Base-by-base conservation (phyloP, 37 sponge, comb jelly and placozoan genomes). In the Diacarnus erythraeanus region DNA sequence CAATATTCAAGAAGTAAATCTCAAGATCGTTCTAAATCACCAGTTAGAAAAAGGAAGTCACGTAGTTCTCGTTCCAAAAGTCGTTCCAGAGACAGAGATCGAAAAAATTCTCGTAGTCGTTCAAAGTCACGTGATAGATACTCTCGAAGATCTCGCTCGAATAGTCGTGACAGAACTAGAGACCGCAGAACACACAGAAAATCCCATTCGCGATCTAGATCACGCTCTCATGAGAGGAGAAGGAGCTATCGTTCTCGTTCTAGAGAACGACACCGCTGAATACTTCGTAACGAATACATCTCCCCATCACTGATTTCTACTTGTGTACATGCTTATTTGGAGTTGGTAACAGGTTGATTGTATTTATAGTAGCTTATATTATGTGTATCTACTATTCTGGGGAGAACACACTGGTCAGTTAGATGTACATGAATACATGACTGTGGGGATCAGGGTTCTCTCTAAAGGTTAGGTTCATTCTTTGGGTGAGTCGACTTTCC, bases 171-270 rank as follows among this genome's bases (percentile, higher is more conserved):
- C 9, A 42, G 69, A 21, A 41, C 29, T 0, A 31, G 57, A n/a
- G 63, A 35, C 25, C 72, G 72, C 9, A 74, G 74, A 37, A 23
- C 57, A 60, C 26, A 20, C 26, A 79, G 47, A 59, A 72, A 72
- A 42, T 82, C 82, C 42, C 58, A 57, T 58, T 80, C 81, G 29
- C 38, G 77, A 21, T 43, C 74, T 9, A 47, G 57, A 12, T 74
- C 74, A 54, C 33, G 74, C n/a, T 74, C 74, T 56, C 31, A 57
- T 29, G 74, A 74, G 9, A 68, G 69, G 38, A 68, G 69, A 23
- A 39, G 71, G 71, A 15, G 71, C 2, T 40, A 40, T 40, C 81
- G 81, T 60, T 86, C 87, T 9, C 68, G 77, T 76, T 84, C 84
- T 60, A 84, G 77, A 51, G 84, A 84, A 2, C 84, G 84, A 5